A percentile compares a stretch with the other conserved stretches of the same genome.
phyloP scores from a whole-genome alignment of 2,113 vertebrate species.

The Nettapus auritus region DNA sequence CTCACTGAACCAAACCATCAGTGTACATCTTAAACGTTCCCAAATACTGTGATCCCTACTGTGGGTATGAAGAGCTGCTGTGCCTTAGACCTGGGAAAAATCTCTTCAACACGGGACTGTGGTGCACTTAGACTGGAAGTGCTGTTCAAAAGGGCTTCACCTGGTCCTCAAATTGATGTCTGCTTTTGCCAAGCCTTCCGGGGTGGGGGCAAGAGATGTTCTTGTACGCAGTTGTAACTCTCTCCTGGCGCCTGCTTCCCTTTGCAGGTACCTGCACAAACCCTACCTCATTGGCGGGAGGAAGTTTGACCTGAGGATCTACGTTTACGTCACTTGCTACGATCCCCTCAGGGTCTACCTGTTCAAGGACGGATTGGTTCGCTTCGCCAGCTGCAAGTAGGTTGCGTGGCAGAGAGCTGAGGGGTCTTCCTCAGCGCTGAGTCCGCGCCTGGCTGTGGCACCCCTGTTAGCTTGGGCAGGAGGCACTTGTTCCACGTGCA shows the following conservation, averaged over 20 bases:
- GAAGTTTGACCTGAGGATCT: constrained; percentile 98
- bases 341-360: constrained; percentile 95
- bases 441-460: neutral
- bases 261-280: constrained; percentile 91
- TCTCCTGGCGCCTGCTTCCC: neutral
- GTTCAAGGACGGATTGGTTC: constrained; percentile 95
- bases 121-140: neutral
- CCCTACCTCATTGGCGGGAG: constrained; percentile 98
- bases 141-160: neutral
- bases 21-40: neutral
- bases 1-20: neutral
- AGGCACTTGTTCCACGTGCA: rapidly evolving
- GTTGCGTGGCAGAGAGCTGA: constrained; percentile 3
- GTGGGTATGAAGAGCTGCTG: constrained; percentile 8
- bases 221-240: neutral
- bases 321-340: constrained; percentile 94
- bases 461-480: neutral
- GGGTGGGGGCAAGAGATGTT: neutral
- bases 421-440: neutral
- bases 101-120: neutral
- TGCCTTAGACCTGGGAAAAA: neutral
- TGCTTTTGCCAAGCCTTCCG: neutral
- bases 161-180: neutral
- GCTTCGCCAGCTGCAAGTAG: constrained; percentile 99
- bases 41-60: neutral